Evolutionary conservation across 2,797 vertebrate species (phyloP), one percentile per base, ranked within the genome.

Genomic region (Pempheris klunzingeri): DNA sequence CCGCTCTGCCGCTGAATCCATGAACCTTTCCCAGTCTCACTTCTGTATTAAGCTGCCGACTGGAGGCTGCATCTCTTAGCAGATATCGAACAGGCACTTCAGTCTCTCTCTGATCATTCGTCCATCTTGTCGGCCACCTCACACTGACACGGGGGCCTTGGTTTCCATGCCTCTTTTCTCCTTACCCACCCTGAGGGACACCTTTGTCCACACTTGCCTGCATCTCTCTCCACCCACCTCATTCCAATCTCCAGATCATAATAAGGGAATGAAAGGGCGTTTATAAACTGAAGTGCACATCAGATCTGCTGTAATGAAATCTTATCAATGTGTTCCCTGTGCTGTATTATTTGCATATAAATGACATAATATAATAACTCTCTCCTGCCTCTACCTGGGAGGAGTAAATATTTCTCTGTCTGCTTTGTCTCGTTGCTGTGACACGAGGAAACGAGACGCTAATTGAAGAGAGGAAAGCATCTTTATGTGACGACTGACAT

Each of bases 341-440:
- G 83, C 90, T 90, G 86, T 89, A 90, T 88, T 92, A 96, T 96
- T 95, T 95, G 95, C 95, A 96, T 96, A 95, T 95, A 96, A 94
- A 96, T 96, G 84, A 93, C 90, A 94, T 92, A 87, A 93, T 92
- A 90, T 93, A 95, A 95, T 94, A 94, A 95, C 87, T 94, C 81
- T 81, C 72, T 78, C 61, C 54, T 61, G 86, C 84, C 81, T 84
- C 88, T 91, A 92, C 92, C 91, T 92, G 88, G 71, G 77, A 92
- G 89, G 90, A 94, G 94, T 95, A 96, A 95, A 95, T 95, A 95
- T 94, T 92, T 93, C 90, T 91, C 90, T 84, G 88, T 92, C 92
- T 88, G 87, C 91, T 93, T 93, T 93, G 93, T 93, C 88, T 94
- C 88, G 67, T 66, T n/a, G 80, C 81, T 8, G 84, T 90, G 88